Base-by-base conservation (phyloP, 23 tunicate species). In the Halocynthia aurantium region DNA sequence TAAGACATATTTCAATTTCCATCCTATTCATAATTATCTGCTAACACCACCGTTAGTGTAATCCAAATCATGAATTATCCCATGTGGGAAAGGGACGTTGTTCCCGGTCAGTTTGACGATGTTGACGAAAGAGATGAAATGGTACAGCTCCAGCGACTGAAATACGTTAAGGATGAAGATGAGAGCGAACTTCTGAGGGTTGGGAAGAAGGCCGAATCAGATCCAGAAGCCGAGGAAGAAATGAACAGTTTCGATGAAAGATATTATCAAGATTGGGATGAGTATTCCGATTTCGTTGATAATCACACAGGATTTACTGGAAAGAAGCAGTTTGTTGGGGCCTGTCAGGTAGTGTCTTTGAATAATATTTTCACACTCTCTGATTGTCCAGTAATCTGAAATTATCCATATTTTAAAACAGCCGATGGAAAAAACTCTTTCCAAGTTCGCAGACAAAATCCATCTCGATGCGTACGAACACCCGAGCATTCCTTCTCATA, bases 61-160 rank as follows among this genome's bases (percentile, higher is more conserved):
- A 31, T 31, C 44, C 44, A 31, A 31, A 31, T 31, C 44, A 31
- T 31, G 44, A 31, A 31, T 31, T 31, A 31, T 31, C 1, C 44
- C 44, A 31, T 4, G 44, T 31, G 44, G 44, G 44, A 31, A 31
- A 31, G 44, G 44, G 44, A 31, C 44, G 15, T 62, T 61, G 84
- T 85, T 53, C 81, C 76, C 7, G 97, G 97, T 55, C 97, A 91
- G 76, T 91, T 91, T 81, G 97, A 91, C 85, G 97, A 91, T 85
- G 80, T 84, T 31, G 90, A 91, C 6, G 81, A 72, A 13, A 84
- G 51, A 49, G 71, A 70, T 6, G 84, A 62, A 78, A 51, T 44
- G 18, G 13, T 70, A 69, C 51, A 51, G 51, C 6, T 66, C 73
- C 17, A 10, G 22, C 79, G 54, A 15, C 51, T 62, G 74, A 40